Evolutionary conservation across 2,113 vertebrate species (phyloP), one percentile per base, ranked within the genome.

Genomic region (Hucho hucho): DNA sequence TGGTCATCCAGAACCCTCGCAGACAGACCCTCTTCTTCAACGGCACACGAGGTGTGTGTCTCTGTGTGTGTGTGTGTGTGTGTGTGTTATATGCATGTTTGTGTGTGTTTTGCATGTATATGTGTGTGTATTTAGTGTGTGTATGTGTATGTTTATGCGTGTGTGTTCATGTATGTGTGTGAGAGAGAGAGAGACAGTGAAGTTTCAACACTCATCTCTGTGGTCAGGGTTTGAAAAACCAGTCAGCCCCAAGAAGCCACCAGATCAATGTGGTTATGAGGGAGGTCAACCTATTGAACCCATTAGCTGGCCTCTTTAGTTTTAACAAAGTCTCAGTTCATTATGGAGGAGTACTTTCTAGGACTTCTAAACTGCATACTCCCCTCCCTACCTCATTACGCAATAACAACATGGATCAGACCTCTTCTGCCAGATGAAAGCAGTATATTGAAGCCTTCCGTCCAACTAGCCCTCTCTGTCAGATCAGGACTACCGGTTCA

Each of bases 1-100:
- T 97, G 81, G 95, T 97, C 79, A 96, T 97, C 89, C 96, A 97
- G 92, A 97, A 97, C 83, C 96, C 96, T 1, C 92, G 93, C 29
- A 92, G 96, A 32, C 96, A 97, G 87, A 97, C 96, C 0, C 95
- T 97, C 18, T 97, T 97, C 91, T 97, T 97, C 90, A 97, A 97
- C 0, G 96, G 96, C 76, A 96, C 96, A 0, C 88, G 95, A 73
- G 96, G 96, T 97, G 80, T 86, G 92, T 72, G 14, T 67, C 56
- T 49, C 24, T 58, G 25, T 49, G 69, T 49, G 12, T 25, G 22
- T 49, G 26, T 28, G n/a, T n/a, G 32, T 32, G 6, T 32, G 6
- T 32, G 32, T 64, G 63, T 64, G 63, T 32, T 5, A 6, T 14
- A 1, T 64, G 63, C 13, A 12, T 26, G 63, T n/a, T 0, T 56